Percentiles rank a stretch among this genome's conserved stretches.
Conservation (phyloP, 2,113 vertebrate genomes). For the Gopherus flavomarginatus region DNA sequence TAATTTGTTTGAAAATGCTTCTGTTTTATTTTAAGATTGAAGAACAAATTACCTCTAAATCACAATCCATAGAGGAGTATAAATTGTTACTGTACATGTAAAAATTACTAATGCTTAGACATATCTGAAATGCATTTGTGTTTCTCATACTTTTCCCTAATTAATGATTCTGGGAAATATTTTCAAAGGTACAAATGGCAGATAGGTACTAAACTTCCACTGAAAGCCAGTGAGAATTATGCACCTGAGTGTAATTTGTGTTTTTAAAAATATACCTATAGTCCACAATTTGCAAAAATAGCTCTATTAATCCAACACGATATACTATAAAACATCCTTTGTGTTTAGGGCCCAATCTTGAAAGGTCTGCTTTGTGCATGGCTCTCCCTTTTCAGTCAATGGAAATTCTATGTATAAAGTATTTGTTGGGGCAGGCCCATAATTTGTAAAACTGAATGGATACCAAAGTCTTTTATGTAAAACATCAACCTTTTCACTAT, state of each 20-base stretch:
- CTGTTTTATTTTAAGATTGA: background rate
- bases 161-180: background rate
- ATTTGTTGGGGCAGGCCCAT: fast-evolving
- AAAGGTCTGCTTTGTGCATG: background rate
- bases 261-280: fast-evolving
- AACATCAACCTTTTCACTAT: background rate
- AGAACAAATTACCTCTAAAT: background rate
- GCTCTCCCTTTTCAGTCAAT: background rate
- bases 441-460: fast-evolving
- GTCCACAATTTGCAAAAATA: background rate
- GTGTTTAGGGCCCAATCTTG: background rate
- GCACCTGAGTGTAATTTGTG: background rate
- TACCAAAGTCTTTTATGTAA: background rate
- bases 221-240: background rate
- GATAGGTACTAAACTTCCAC: background rate
- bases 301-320: background rate
- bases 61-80: background rate
- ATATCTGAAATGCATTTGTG: background rate
- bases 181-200: background rate
- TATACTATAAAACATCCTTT: background rate
- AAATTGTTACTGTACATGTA: background rate
- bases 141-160: background rate
- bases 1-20: background rate
- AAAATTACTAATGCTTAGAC: background rate
- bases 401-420: background rate